Evolutionary conservation across 2,113 vertebrate genomes (phyloP).

Genomic region (Uria aalge): DNA sequence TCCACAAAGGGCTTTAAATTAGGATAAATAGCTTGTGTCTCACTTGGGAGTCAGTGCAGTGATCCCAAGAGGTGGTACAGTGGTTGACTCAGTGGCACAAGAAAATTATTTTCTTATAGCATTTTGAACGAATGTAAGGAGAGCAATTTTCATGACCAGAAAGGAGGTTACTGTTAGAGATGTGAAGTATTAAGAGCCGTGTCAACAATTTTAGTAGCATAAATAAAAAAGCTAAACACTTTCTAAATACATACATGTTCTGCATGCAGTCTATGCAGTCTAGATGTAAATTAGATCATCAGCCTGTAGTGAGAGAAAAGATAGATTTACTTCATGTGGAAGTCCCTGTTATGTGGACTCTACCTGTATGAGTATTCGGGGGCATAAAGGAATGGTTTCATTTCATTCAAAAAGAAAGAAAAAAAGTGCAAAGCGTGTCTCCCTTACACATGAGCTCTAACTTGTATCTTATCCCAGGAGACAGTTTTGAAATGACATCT

Average conservation of each 20-base stretch:
- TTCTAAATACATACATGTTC: not conserved
- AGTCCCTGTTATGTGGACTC: not conserved
- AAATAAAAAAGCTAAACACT: not conserved
- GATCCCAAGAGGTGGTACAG: not conserved
- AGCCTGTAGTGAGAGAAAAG: not conserved
- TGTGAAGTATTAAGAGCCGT: not conserved
- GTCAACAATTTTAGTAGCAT: not conserved
- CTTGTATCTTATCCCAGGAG: not conserved
- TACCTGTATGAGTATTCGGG: not conserved
- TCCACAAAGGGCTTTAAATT: not conserved
- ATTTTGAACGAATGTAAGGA: not conserved
- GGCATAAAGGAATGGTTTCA: not conserved
- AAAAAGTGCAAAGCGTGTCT: not conserved
- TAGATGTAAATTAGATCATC: not conserved
- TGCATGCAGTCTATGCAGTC: not conserved
- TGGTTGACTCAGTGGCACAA: not conserved
- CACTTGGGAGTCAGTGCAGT: not conserved
- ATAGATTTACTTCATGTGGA: not conserved
- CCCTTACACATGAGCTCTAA: not conserved
- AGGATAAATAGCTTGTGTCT: not conserved
- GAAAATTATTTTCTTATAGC: not conserved
- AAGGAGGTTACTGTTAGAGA: not conserved
- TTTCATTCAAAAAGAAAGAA: not conserved
- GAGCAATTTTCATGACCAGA: not conserved
- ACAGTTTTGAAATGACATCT: not conserved